phyloP scores from a whole-genome alignment of 2,888 invertebrate genomes.

The Tortrix viridana region DNA sequence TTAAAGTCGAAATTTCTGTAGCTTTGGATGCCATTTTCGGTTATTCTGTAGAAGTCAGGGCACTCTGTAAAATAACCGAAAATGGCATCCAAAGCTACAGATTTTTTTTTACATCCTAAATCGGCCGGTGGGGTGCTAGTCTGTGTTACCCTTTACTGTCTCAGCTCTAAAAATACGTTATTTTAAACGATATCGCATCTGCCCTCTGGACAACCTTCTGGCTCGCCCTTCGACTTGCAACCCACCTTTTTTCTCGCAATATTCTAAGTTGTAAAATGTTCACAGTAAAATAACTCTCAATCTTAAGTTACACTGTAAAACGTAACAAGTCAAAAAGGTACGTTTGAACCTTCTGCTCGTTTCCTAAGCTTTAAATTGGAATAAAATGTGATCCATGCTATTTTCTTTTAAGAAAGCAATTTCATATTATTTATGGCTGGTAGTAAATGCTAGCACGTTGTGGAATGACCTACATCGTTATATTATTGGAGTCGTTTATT shows the following conservation, averaged over 20 bases:
- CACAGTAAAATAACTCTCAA: slow-evolving; percentile 41
- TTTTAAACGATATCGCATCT: slow-evolving; percentile 25
- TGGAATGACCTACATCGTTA: slow-evolving; percentile 4
- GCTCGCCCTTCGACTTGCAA: slow-evolving; percentile 36
- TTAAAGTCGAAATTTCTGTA: too few species aligned
- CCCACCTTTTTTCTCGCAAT: slow-evolving; percentile 42
- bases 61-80: too few species aligned
- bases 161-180: too few species aligned
- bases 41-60: too few species aligned
- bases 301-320: slow-evolving; percentile 38
- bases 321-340: neutral
- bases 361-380: neutral
- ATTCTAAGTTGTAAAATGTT: slow-evolving; percentile 43
- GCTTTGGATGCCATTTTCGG: too few species aligned
- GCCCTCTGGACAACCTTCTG: slow-evolving; percentile 32
- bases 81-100: too few species aligned
- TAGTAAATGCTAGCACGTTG: slow-evolving; percentile 25
- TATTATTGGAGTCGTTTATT: neutral
- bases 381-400: neutral
- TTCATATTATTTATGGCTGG: slow-evolving; percentile 18
- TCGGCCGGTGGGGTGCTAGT: too few species aligned
- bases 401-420: slow-evolving; percentile 2
- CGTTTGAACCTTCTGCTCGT: neutral
- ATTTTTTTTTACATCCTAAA: too few species aligned
- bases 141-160: too few species aligned